Evolutionary conservation across 2,888 invertebrate genomes (phyloP).

Genomic region (Craniophora ligustri): DNA sequence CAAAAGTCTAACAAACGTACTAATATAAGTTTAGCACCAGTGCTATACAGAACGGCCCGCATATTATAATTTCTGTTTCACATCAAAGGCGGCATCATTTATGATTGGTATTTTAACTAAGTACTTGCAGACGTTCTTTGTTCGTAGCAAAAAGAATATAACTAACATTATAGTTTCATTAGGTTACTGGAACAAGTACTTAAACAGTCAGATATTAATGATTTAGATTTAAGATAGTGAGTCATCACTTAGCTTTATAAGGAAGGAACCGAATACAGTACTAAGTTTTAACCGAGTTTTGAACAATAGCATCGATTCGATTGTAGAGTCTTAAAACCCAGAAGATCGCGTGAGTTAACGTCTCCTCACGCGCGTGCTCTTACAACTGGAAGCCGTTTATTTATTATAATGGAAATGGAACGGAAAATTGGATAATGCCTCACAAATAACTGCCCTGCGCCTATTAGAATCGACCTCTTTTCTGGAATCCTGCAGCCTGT

Average conservation of each 20-base stretch:
- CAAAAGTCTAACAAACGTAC: slow-evolving; percentile 62
- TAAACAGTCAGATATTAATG: slow-evolving; percentile 62
- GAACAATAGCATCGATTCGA: slow-evolving; percentile 56
- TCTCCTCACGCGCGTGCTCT: slow-evolving; percentile 64
- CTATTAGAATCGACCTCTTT: slow-evolving; percentile 70
- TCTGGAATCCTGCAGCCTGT: slow-evolving; percentile 42
- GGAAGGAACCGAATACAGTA: slow-evolving; percentile 51
- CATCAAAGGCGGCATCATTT: slow-evolving; percentile 58
- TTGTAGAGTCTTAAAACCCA: slow-evolving; percentile 10
- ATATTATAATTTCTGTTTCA: slow-evolving; percentile 61
- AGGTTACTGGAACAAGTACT: slow-evolving; percentile 74
- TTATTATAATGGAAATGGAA: slow-evolving; percentile 71
- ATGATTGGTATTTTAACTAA: slow-evolving; percentile 56
- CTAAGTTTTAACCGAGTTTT: slow-evolving; percentile 42
- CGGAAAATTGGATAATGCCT: slow-evolving; percentile 80
- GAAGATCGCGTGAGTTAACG: slow-evolving; percentile 68
- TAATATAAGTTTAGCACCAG: too few species aligned
- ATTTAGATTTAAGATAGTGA: slow-evolving; percentile 68
- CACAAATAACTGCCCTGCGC: slow-evolving; percentile 66
- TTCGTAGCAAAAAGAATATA: slow-evolving; percentile 67
- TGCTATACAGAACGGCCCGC: slow-evolving; percentile 59
- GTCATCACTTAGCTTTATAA: slow-evolving; percentile 62
- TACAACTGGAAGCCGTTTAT: slow-evolving; percentile 65
- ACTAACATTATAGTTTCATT: slow-evolving; percentile 58
- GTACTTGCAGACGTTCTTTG: slow-evolving; percentile 61